Evolutionary conservation across 2,888 invertebrate species (phyloP).

Genomic region (Heterodera filipjevi): DNA sequence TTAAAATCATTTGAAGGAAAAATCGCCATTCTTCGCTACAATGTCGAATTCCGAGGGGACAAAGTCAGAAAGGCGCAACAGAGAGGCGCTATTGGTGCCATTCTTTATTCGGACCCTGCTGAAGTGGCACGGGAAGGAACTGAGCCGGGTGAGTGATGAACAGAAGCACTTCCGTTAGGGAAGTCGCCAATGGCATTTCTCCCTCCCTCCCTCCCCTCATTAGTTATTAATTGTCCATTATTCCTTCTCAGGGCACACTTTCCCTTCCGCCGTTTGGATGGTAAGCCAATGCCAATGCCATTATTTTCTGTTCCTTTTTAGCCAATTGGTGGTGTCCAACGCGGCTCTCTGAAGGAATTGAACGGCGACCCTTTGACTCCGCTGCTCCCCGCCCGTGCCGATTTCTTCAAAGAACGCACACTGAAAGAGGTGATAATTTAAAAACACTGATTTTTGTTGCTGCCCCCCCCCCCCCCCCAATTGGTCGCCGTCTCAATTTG

Average conservation of each 20-base stretch:
- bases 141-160: conserved; percentile 43
- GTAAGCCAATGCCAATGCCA: conserved; percentile 59
- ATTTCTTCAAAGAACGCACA: conserved; percentile 42
- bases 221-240: conserved; percentile 9
- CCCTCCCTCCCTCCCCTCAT: no score
- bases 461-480: no score
- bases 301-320: conserved; percentile 48
- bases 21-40: conserved; percentile 69
- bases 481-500: conserved; percentile 35
- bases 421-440: conserved; percentile 17
- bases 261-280: conserved; percentile 68
- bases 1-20: conserved; percentile 58
- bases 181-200: no score
- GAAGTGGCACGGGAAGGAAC: conserved; percentile 60
- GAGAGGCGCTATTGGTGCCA: conserved; percentile 64
- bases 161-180: no score
- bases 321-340: conserved; percentile 68
- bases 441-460: no score
- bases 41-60: conserved; percentile 67
- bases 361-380: conserved; percentile 70
- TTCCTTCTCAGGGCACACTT: conserved; percentile 56
- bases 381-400: conserved; percentile 68
- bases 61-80: conserved; percentile 64
- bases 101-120: conserved; percentile 63
- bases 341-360: conserved; percentile 64